These are phyloP conservation scores for Aphrophora alni DNA, from an alignment of 2,888 invertebrate genomes.

Conservation along the genomic window DNA sequence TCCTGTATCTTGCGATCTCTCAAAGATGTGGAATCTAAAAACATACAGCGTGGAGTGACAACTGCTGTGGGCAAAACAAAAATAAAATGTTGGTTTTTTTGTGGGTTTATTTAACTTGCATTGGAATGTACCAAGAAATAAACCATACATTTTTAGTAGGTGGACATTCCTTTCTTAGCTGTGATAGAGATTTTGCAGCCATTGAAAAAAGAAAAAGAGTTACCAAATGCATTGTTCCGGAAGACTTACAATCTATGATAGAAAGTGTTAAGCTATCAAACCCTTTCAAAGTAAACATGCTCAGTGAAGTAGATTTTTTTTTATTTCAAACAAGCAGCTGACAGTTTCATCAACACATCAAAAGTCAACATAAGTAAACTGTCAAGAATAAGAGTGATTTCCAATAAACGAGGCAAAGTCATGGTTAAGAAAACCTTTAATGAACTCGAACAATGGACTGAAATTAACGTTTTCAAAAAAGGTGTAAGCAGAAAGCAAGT, in stretches of 20 bases:
- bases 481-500: not conserved
- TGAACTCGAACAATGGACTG: not conserved
- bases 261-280: not conserved
- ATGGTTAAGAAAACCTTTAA: not conserved
- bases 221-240: not conserved
- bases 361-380: constrained; percentile 16
- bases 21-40: not conserved
- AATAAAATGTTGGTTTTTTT: not conserved
- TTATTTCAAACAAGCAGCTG: not conserved
- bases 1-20: not conserved
- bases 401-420: not conserved
- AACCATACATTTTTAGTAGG: not conserved
- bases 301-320: constrained; percentile 22
- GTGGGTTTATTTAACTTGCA: not conserved
- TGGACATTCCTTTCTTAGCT: not conserved
- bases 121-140: not conserved
- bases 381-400: not conserved
- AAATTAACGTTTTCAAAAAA: not conserved
- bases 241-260: not conserved
- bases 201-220: constrained; percentile 18
- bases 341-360: constrained; percentile 23
- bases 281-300: constrained; percentile 11
- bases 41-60: constrained; percentile 15
- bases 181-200: not conserved
- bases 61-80: constrained; percentile 16